phyloP scores from a whole-genome alignment of 35 echinoderm and acorn worm genomes.

The Strongylocentrotus purpuratus region DNA sequence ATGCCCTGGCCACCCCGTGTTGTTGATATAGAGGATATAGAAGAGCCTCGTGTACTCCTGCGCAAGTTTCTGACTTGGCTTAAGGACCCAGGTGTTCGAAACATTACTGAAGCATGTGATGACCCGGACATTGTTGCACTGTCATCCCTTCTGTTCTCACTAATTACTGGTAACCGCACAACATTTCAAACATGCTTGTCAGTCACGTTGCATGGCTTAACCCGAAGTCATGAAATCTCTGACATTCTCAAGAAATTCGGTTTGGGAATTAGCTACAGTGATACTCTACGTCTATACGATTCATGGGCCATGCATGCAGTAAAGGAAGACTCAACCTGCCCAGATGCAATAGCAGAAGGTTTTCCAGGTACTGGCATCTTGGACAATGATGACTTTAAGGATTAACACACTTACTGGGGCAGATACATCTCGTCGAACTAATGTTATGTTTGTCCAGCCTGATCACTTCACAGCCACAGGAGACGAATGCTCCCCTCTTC shows the following conservation, averaged over 20 bases:
- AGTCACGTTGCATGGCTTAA: slow-evolving; percentile 53
- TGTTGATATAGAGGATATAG: slow-evolving; percentile 24
- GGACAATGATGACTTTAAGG: slow-evolving; percentile 48
- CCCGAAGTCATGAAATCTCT: slow-evolving; percentile 47
- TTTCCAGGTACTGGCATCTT: slow-evolving; percentile 41
- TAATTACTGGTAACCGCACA: slow-evolving; percentile 45
- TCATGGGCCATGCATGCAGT: slow-evolving; percentile 43
- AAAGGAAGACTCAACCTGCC: slow-evolving; percentile 27
- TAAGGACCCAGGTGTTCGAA: neutral
- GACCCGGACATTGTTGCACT: neutral
- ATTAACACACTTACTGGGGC: slow-evolving; percentile 29
- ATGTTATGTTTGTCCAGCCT: slow-evolving; percentile 49
- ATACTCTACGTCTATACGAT: slow-evolving; percentile 37
- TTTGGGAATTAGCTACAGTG: slow-evolving; percentile 58
- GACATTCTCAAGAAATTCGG: slow-evolving; percentile 46
- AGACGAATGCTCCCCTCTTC: neutral
- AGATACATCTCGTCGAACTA: slow-evolving; percentile 18
- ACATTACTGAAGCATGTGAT: slow-evolving; percentile 17
- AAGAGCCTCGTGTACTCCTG: slow-evolving; percentile 33
- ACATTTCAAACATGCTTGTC: slow-evolving; percentile 37
- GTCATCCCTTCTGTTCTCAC: slow-evolving; percentile 2
- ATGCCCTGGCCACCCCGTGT: slow-evolving; percentile 42
- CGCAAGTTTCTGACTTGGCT: slow-evolving; percentile 39
- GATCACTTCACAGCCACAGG: neutral
- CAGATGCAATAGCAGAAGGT: slow-evolving; percentile 38